Conservation (phyloP, 2,797 vertebrate genomes). For the Lindbergichthys nudifrons region DNA sequence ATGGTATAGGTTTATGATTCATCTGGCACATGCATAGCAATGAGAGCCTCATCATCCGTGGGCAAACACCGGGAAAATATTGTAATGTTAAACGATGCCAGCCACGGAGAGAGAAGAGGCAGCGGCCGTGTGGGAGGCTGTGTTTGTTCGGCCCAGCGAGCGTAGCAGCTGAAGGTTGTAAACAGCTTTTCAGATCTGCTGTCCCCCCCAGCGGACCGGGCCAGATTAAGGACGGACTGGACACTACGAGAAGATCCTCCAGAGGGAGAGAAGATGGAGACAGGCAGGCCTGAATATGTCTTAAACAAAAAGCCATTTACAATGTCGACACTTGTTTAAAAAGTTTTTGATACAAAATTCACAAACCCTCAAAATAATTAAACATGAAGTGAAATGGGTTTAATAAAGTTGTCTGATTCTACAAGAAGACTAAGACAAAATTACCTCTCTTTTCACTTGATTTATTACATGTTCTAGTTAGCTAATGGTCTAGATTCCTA, state of each 20-base stretch:
- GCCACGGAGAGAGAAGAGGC: constrained; percentile 67
- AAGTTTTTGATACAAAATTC: not conserved
- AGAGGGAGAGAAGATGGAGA: constrained; percentile 18
- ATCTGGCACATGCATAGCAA: constrained; percentile 95
- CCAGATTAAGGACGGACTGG: constrained; percentile 53
- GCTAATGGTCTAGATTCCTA: no score
- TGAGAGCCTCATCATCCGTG: constrained; percentile 89
- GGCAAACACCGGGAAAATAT: constrained; percentile 89
- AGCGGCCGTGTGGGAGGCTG: constrained; percentile 66
- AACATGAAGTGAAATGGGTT: not conserved
- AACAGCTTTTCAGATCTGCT: constrained; percentile 58
- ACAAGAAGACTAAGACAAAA: no score
- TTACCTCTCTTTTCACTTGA: no score
- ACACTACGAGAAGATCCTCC: constrained; percentile 42
- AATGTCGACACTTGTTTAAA: not conserved
- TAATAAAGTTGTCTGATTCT: not conserved
- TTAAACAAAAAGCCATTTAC: not conserved
- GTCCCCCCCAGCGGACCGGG: constrained; percentile 32
- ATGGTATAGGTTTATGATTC: constrained; percentile 99
- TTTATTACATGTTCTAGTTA: no score
- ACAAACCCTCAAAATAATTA: not conserved
- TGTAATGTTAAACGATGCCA: constrained; percentile 82
- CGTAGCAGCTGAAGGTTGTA: constrained; percentile 73
- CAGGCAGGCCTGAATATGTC: not conserved
- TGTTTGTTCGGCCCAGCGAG: constrained; percentile 75